Evolutionary conservation across 2,113 vertebrate species (phyloP), one percentile per base, ranked within the genome.

Genomic region (Porphyrio hochstetteri): DNA sequence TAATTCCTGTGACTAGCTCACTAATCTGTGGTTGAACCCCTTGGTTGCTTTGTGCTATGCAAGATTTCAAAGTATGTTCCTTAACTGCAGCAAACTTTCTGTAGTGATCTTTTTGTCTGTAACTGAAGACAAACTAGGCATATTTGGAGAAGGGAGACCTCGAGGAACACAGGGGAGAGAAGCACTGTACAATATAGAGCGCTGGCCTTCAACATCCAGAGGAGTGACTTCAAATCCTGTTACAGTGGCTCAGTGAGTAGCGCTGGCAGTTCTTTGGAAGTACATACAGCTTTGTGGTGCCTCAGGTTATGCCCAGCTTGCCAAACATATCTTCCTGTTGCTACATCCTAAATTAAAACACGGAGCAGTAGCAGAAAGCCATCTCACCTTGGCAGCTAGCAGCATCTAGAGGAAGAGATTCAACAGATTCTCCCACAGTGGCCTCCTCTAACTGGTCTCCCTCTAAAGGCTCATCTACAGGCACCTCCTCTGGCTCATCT

Each of bases 381-480:
- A 64, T 86, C 94, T 94, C 95, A 99, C 99, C 98, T 97, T 94
- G 74, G 88, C 95, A 97, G 56, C 72, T 88, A 81, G 95, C 59
- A 96, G 88, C 87, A 88, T 96, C 96, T 82, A 97, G 74, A 64
- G 95, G 78, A 71, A 97, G 78, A 93, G 97, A 97, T 95, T 98
- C 98, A 86, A 98, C 97, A 36, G 98, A 98, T 92, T 98, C 89
- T 76, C 97, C 98, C 92, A 98, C 96, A 56, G 98, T 96, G 40
- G 97, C 96, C 97, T 98, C 97, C 82, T 98, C 98, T 97, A 98
- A 80, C 81, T 95, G 98, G 93, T 98, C 94, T 97, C 98, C 97
- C 92, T 98, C 97, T 94, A 97, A 79, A 65, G 97, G 97, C 90
- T 98, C 98, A 91, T 98, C 98, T 80, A 98, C 98, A 63, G 97